Evolutionary conservation across 1,140 invertebrate species (phyloP).

Genomic region (Cardiocondyla obscurior): DNA sequence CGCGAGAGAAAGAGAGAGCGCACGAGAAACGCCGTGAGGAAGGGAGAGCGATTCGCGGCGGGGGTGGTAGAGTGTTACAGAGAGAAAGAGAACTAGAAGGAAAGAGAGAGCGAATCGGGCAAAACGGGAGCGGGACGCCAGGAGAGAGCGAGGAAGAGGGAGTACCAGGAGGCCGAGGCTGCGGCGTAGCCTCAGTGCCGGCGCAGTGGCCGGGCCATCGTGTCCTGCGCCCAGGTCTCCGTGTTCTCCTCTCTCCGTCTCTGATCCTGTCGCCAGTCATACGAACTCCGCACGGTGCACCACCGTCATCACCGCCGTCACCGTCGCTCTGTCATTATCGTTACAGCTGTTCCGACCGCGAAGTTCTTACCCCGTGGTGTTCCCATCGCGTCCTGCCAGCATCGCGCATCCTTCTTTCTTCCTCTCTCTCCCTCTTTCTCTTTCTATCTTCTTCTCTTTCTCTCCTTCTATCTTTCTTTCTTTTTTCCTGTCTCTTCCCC

Average conservation of each 20-base stretch:
- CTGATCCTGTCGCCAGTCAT: slow-evolving; percentile 63
- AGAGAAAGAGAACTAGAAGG: slow-evolving; percentile 57
- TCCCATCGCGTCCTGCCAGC: slow-evolving; percentile 3
- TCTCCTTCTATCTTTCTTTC: neutral
- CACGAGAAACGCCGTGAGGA: slow-evolving; percentile 32
- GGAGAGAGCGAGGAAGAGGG: slow-evolving; percentile 63
- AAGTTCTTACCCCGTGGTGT: neutral
- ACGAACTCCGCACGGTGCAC: slow-evolving; percentile 49
- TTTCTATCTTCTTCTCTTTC: neutral
- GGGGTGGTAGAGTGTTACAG: slow-evolving; percentile 38
- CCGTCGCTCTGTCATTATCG: slow-evolving; percentile 20
- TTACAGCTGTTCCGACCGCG: neutral
- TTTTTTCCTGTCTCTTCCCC: neutral
- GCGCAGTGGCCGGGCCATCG: slow-evolving; percentile 84
- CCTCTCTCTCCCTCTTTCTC: neutral
- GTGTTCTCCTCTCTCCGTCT: slow-evolving; percentile 58
- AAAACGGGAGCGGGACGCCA: slow-evolving; percentile 25
- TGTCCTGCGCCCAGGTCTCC: slow-evolving; percentile 78
- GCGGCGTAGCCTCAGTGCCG: slow-evolving; percentile 83
- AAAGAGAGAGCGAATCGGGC: slow-evolving; percentile 22
- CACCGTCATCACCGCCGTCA: neutral
- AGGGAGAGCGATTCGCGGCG: slow-evolving; percentile 48
- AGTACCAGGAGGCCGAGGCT: slow-evolving; percentile 82
- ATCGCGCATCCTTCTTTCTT: slow-evolving; percentile 14
- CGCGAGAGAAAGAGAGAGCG: slow-evolving; percentile 25